Conservation (phyloP, 2,113 vertebrate species). For the Cairina moschata region DNA sequence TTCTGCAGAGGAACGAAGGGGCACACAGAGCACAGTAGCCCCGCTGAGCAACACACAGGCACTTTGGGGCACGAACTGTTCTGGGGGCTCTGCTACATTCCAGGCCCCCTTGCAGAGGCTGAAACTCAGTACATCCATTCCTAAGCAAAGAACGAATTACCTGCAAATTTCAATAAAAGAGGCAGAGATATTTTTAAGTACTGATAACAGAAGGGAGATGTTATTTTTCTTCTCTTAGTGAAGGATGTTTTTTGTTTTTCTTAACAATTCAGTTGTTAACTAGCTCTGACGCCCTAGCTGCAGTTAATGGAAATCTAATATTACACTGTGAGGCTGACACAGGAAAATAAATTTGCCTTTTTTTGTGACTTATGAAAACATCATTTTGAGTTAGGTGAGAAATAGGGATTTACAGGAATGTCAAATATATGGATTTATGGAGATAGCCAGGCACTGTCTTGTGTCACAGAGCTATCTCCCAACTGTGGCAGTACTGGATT, state of each 20-base stretch:
- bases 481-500: background rate
- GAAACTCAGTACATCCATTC: background rate
- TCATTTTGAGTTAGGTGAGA: background rate
- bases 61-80: background rate
- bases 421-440: background rate
- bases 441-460: background rate
- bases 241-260: background rate
- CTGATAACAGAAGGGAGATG: background rate
- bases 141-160: background rate
- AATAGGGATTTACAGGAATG: background rate
- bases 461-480: background rate
- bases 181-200: background rate
- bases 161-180: background rate
- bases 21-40: background rate
- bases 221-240: background rate
- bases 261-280: background rate
- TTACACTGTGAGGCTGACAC: background rate
- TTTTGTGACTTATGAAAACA: background rate
- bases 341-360: background rate
- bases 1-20: background rate
- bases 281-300: background rate
- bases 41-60: fast-evolving
- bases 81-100: fast-evolving
- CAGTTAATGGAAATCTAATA: background rate
- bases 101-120: background rate